Evolutionary conservation across 2,797 vertebrate genomes (phyloP).

Genomic region (Bovichtus variegatus): DNA sequence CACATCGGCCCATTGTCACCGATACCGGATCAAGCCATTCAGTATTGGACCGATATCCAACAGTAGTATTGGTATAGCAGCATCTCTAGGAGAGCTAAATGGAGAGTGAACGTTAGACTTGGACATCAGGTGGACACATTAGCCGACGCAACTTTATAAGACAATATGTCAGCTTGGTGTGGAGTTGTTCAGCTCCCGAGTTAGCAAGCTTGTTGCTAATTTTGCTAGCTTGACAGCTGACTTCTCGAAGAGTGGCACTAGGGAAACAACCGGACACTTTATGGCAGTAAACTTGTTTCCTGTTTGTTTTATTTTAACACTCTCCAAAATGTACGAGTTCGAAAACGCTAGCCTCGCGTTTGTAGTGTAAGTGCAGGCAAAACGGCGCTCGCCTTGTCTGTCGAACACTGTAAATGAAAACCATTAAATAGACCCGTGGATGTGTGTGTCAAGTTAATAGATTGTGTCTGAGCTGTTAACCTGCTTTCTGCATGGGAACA

Average conservation of each 20-base stretch:
- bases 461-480: not conserved
- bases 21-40: too few relatives aligned
- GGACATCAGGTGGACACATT: too few relatives aligned
- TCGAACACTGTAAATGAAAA: too few relatives aligned
- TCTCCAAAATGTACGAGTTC: not conserved
- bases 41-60: too few relatives aligned
- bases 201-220: not conserved
- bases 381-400: fast-evolving
- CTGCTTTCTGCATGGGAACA: not conserved
- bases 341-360: not conserved
- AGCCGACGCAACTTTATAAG: too few relatives aligned
- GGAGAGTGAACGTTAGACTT: too few relatives aligned
- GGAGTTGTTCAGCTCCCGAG: too few relatives aligned
- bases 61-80: too few relatives aligned
- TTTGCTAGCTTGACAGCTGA: not conserved
- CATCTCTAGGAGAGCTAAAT: too few relatives aligned
- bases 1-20: too few relatives aligned
- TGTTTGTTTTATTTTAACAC: not conserved
- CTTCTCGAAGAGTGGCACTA: not conserved
- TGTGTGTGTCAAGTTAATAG: not conserved
- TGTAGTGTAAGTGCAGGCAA: not conserved
- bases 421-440: not conserved
- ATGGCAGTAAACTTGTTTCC: not conserved
- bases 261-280: not conserved
- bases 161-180: too few relatives aligned